Evolutionary conservation across 1,140 invertebrate species (phyloP), one percentile per base, ranked within the genome.

Genomic region (Proctacanthus coquilletti): DNA sequence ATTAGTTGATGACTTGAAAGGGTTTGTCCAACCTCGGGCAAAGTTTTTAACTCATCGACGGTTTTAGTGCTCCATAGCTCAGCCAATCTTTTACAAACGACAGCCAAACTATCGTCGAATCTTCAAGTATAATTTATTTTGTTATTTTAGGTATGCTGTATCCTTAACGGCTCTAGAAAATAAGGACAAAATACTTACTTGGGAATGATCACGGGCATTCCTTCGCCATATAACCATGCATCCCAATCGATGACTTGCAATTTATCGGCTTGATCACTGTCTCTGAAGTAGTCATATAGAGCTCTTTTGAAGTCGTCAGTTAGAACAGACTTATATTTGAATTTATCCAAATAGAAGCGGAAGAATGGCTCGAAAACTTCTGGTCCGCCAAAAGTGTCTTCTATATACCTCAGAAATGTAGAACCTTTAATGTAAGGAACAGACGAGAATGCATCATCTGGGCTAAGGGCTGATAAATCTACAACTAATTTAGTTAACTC

Each of bases 341-440:
- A 92, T 30, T 75, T 70, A 17, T 78, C 64, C 42, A 92, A 69
- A 56, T 93, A 93, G 1, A 71, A 68, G 42, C 69, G 69, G 14
- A 94, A 58, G 56, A 88, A 93, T 40, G 74, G 69, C 45, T 92
- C 82, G 63, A 93, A 91, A 14, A 71, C 64, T 39, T 59, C 71
- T 50, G 80, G 69, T 19, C 82, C 83, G 14, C 86, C 88, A 21
- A 89, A 61, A 10, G 77, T 48, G 40, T 74, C 65, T 62, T 93
- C 87, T 29, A 94, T 62, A 59, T 86, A 84, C 51, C 78, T 79
- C 11, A 93, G 64, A 31, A 93, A 79, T 23, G 81, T 72, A 32
- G 77, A 77, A 2, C 87, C 88, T 59, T 93, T 93, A 60, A 89
- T 85, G 64, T 93, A 92, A 1, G 87, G 87, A 23, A 91, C 73